A percentile compares a stretch with the other conserved stretches of the same genome.
Conservation (phyloP, 2,888 invertebrate species). For the Scaptodrosophila latifasciaeformis region DNA sequence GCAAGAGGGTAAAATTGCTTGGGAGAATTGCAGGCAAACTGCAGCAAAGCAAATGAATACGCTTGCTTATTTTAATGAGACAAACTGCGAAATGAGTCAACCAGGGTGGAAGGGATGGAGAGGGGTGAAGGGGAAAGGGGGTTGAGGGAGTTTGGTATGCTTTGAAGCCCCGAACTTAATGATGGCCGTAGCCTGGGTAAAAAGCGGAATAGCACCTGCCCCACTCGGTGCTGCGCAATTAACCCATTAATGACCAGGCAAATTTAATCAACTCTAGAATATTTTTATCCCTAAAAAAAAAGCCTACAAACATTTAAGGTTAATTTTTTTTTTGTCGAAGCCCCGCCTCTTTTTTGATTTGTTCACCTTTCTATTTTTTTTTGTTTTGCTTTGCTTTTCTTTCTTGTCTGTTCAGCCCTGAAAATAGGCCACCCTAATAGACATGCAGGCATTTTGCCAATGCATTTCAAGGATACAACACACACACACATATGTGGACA, state of each 20-base stretch:
- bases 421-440: too few species aligned
- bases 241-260: too few species aligned
- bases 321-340: neutral
- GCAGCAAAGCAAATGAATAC: slow-evolving; percentile 36
- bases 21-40: too few species aligned
- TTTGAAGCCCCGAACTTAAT: slow-evolving; percentile 15
- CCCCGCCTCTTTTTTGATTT: neutral
- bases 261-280: too few species aligned
- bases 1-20: neutral
- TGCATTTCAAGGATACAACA: slow-evolving; percentile 48
- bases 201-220: too few species aligned
- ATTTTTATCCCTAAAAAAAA: neutral
- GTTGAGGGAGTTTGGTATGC: too few species aligned
- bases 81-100: slow-evolving; percentile 36
- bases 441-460: neutral
- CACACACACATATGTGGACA: slow-evolving; percentile 15
- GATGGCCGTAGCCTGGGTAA: slow-evolving; percentile 28
- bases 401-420: neutral
- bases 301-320: slow-evolving; percentile 23
- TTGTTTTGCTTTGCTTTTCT: too few species aligned
- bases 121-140: slow-evolving; percentile 16
- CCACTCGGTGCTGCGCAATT: too few species aligned
- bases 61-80: slow-evolving; percentile 52
- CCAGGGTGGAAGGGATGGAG: too few species aligned
- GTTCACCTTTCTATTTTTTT: neutral